These are phyloP conservation scores for Hydropotes inermis DNA, from an alignment of 2,113 vertebrate genomes.

Conservation along the genomic window DNA sequence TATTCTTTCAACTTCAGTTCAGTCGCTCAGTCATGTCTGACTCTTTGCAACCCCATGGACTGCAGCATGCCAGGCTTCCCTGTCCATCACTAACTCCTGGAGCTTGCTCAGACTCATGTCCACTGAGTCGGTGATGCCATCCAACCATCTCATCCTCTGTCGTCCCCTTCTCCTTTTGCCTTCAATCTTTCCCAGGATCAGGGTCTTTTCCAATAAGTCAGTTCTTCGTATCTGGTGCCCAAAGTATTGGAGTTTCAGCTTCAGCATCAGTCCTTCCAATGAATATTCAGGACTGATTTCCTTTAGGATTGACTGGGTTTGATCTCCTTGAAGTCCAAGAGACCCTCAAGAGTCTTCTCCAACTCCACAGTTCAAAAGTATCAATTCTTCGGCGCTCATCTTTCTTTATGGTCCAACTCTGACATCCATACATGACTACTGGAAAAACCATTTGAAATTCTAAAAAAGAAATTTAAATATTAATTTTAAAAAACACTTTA, in stretches of 20 bases:
- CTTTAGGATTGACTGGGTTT: not conserved
- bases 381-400: not conserved
- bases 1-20: not conserved
- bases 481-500: not conserved
- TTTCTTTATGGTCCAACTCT: not conserved
- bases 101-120: not conserved
- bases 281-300: not conserved
- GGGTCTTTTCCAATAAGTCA: not conserved
- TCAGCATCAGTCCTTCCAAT: not conserved
- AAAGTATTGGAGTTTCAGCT: not conserved
- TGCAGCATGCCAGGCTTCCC: not conserved
- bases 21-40: not conserved
- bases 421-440: not conserved
- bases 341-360: not conserved
- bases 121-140: not conserved
- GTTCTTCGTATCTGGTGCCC: not conserved
- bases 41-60: not conserved
- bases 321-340: not conserved
- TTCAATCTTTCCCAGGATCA: not conserved
- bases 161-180: not conserved
- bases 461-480: not conserved
- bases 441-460: constrained; percentile 20
- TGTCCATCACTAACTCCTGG: not conserved
- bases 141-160: not conserved
- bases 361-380: not conserved